Evolutionary conservation across 2,797 vertebrate genomes (phyloP).

Genomic region (Distichodus sexfasciatus): DNA sequence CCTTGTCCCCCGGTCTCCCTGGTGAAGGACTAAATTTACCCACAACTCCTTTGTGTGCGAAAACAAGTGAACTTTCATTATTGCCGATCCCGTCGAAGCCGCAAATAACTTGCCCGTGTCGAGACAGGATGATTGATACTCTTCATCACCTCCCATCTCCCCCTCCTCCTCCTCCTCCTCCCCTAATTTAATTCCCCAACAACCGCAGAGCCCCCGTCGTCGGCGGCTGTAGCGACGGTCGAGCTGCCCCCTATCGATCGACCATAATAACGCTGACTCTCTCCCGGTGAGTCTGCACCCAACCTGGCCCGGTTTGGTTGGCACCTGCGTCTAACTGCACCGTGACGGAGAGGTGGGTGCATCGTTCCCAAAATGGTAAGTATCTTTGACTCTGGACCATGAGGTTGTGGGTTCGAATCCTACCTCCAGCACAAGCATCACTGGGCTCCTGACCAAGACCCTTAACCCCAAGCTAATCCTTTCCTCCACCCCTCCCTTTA

Average conservation of each 20-base stretch:
- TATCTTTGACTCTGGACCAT: too few species aligned
- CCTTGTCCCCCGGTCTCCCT: slow-evolving; percentile 14
- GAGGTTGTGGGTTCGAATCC: too few species aligned
- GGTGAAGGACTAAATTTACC: slow-evolving; percentile 66
- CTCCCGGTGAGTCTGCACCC: slow-evolving; percentile 48
- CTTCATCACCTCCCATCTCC: slow-evolving; percentile 77
- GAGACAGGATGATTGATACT: slow-evolving; percentile 87
- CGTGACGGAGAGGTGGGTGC: background rate
- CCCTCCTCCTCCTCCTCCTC: slow-evolving; percentile 64
- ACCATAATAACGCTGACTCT: slow-evolving; percentile 58
- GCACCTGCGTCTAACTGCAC: slow-evolving; percentile 32
- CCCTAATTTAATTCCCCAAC: slow-evolving; percentile 82
- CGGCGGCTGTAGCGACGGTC: slow-evolving; percentile 72
- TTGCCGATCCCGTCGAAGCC: slow-evolving; percentile 76
- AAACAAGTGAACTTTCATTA: slow-evolving; percentile 82
- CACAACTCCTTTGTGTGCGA: slow-evolving; percentile 70
- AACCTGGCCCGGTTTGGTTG: too few species aligned
- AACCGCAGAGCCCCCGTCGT: slow-evolving; percentile 71
- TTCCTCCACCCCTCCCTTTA: too few species aligned
- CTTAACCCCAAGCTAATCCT: too few species aligned
- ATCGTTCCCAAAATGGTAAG: too few species aligned
- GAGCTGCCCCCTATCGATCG: slow-evolving; percentile 75
- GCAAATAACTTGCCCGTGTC: slow-evolving; percentile 78
- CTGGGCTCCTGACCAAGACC: too few species aligned
- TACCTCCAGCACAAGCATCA: too few species aligned